Conservation (phyloP, 2,797 vertebrate genomes). For the Megalops cyprinoides region DNA sequence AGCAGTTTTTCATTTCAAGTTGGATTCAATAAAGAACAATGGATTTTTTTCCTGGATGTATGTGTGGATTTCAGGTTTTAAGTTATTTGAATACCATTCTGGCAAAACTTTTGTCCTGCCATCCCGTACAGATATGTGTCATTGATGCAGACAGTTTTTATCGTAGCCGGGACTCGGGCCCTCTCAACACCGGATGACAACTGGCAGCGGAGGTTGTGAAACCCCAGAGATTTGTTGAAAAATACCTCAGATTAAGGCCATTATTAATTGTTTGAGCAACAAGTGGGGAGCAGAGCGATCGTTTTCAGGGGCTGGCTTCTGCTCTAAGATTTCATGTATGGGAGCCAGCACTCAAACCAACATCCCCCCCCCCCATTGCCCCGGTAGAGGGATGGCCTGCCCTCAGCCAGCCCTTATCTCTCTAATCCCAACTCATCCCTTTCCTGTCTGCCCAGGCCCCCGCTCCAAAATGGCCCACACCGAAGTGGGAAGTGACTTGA, state of each 20-base stretch:
- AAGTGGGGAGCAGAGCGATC: slow-evolving; percentile 41
- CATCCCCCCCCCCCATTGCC: slow-evolving; percentile 16
- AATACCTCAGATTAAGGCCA: slow-evolving; percentile 54
- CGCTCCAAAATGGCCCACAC: not conserved
- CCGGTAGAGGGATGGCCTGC: slow-evolving; percentile 27
- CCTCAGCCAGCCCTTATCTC: slow-evolving; percentile 57
- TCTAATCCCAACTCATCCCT: slow-evolving; percentile 63
- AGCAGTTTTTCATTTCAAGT: too few relatives aligned
- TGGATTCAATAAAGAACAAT: too few relatives aligned
- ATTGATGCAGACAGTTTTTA: too few relatives aligned
- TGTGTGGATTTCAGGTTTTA: too few relatives aligned
- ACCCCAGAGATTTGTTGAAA: slow-evolving; percentile 53
- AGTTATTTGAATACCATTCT: not conserved
- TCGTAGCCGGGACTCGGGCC: slow-evolving; percentile 1
- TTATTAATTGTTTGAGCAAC: slow-evolving; percentile 64
- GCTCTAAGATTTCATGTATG: not conserved
- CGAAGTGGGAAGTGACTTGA: slow-evolving; percentile 56
- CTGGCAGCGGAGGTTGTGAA: slow-evolving; percentile 57
- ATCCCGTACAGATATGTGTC: not conserved
- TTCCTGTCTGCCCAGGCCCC: slow-evolving; percentile 58
- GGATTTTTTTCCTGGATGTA: too few relatives aligned
- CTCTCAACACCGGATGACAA: slow-evolving; percentile 64
- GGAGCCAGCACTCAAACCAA: slow-evolving; percentile 10
- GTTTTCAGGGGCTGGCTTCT: slow-evolving; percentile 44
- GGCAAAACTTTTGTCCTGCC: too few relatives aligned